These are phyloP conservation scores for Lutjanus argentimaculatus DNA, from an alignment of 2,797 vertebrate species.

Conservation along the genomic window DNA sequence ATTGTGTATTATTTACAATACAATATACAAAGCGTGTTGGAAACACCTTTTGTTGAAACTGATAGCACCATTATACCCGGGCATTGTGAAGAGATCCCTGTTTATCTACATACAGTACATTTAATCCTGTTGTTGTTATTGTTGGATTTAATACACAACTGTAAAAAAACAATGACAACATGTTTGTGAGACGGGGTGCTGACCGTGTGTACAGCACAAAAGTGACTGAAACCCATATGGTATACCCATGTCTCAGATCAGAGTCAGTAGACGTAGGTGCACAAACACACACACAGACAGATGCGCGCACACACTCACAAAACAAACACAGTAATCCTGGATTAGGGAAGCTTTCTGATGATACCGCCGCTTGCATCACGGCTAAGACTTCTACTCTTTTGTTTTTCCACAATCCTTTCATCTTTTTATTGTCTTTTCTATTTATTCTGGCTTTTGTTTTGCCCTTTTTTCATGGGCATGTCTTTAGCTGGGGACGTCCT, in stretches of 20 bases:
- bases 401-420: conserved; percentile 76
- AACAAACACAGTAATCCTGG: conserved; percentile 81
- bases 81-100: conserved; percentile 29
- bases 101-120: conserved; percentile 49
- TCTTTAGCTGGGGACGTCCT: conserved; percentile 67
- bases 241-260: conserved; percentile 56
- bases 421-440: conserved; percentile 73
- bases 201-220: conserved; percentile 41
- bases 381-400: conserved; percentile 80
- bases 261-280: conserved; percentile 43
- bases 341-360: conserved; percentile 81
- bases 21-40: conserved; percentile 16
- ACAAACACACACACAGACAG: conserved; percentile 27
- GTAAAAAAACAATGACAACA: conserved; percentile 66
- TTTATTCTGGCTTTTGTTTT: conserved; percentile 70
- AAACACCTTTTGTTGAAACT: conserved; percentile 39
- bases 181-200: conserved; percentile 67
- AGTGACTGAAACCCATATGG: conserved; percentile 73
- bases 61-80: conserved; percentile 19
- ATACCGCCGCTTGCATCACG: conserved; percentile 73
- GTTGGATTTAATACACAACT: conserved; percentile 49
- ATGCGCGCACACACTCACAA: conserved; percentile 39
- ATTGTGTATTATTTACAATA: conserved; percentile 23
- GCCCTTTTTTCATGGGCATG: conserved; percentile 46
- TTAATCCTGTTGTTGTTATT: conserved; percentile 76